phyloP scores from a whole-genome alignment of 2,113 vertebrate genomes.

The Eleginops maclovinus region DNA sequence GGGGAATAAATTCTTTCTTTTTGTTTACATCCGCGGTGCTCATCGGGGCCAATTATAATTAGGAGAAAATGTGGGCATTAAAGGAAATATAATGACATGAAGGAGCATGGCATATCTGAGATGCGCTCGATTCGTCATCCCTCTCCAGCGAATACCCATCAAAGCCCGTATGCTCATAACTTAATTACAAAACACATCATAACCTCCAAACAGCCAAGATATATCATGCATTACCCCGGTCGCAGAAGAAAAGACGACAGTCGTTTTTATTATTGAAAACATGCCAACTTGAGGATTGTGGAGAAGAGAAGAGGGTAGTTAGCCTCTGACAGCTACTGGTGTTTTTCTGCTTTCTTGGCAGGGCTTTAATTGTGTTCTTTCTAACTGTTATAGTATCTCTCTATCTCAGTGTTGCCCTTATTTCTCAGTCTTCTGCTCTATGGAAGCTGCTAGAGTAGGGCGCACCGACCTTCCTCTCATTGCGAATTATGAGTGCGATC shows the following conservation, averaged over 20 bases:
- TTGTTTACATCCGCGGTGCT: constrained; percentile 15
- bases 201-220: constrained; percentile 38
- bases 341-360: constrained; percentile 11
- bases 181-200: constrained; percentile 65
- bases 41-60: constrained; percentile 54
- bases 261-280: constrained; percentile 55
- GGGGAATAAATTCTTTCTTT: constrained; percentile 8
- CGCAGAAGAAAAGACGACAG: constrained; percentile 16
- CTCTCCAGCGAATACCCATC: constrained; percentile 45
- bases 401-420: neutral
- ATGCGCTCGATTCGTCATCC: constrained; percentile 40
- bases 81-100: constrained; percentile 47
- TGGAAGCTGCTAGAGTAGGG: constrained; percentile 48
- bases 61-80: constrained; percentile 23
- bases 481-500: constrained; percentile 73
- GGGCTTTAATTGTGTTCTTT: constrained; percentile 20
- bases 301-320: constrained; percentile 14
- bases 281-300: constrained; percentile 31
- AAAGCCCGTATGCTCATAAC: constrained; percentile 54
- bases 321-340: constrained; percentile 12
- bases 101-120: constrained; percentile 40
- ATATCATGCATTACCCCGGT: constrained; percentile 31
- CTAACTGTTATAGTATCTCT: constrained; percentile 1
- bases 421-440: neutral
- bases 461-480: constrained; percentile 71